Conservation (phyloP, 2,797 vertebrate genomes). For the Enteromius anoplus region DNA sequence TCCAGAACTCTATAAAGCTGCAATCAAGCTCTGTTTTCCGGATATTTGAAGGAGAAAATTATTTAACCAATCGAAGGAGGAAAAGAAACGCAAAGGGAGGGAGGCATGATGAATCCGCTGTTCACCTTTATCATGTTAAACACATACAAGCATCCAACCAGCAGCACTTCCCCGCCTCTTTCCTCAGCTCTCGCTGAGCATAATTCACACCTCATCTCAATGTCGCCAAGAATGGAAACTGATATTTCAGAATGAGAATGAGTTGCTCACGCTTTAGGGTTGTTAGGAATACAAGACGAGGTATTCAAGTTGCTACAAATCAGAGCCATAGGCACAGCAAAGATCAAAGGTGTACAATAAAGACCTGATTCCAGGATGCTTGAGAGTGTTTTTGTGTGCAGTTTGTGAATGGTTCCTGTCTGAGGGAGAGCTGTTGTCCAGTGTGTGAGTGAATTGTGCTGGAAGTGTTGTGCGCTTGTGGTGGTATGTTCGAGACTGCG, state of each 20-base stretch:
- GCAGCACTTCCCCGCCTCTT: conserved; percentile 48
- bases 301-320: conserved; percentile 12
- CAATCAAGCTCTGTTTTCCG: neutral
- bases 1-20: conserved; percentile 10
- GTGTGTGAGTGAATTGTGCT: conserved; percentile 24
- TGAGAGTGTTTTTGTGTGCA: conserved; percentile 11
- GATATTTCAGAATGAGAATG: conserved; percentile 47
- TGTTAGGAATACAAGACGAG: neutral
- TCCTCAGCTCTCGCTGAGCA: conserved; percentile 30
- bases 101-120: conserved; percentile 16
- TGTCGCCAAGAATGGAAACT: conserved; percentile 49
- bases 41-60: conserved; percentile 23
- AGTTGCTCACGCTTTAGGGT: conserved; percentile 28
- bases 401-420: conserved; percentile 15
- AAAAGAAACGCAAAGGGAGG: neutral
- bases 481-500: conserved; percentile 65
- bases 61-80: conserved; percentile 44
- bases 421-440: neutral
- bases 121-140: conserved; percentile 28
- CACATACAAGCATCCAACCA: conserved; percentile 41
- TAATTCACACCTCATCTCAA: conserved; percentile 59
- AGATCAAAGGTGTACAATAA: neutral
- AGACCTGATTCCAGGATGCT: neutral
- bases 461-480: conserved; percentile 30
- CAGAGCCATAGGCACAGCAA: neutral